Evolutionary conservation across 2,888 invertebrate species (phyloP), one percentile per base, ranked within the genome.

Genomic region (Cremastinae sp.): DNA sequence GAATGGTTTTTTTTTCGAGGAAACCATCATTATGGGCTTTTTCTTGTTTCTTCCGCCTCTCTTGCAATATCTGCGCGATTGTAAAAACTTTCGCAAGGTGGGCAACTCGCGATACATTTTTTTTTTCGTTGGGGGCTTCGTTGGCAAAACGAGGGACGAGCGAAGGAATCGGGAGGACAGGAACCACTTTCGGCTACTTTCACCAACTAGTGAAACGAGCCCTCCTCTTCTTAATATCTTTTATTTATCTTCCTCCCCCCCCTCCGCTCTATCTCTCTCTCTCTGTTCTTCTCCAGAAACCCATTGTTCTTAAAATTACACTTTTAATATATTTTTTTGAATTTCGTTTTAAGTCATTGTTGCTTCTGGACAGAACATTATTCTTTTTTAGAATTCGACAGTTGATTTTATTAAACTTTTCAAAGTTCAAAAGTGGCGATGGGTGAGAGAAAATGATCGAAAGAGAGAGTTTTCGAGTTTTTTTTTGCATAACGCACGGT

Each of bases 131-230:
- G 56, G 66, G n/a, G 54, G 22, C 16, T 49, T 8, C 36, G 41
- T 12, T 59, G 38, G 16, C 14, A 36, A 36, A 9, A 4, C 22
- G 22, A 12, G 20, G n/a, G 47, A 28, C 2, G 38, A 14, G 14
- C 14, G 62, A 74, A 78, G 68, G 68, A 80, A 47, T 41, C 12
- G 1, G 20, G 80, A 80, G 79, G 80, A 79, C 82, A 79, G 84
- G 84, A 86, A 84, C 83, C 82, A 85, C 87, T 87, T 87, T 87
- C 86, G 87, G 86, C 81, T 66, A 82, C 84, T 84, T 83, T 83
- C 84, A 82, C 83, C 82, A 78, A 69, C 80, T 78, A 80, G 83
- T 82, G 82, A 83, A 84, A 83, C 78, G 80, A 77, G 74, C 80
- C 81, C 76, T 79, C 73, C 64, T 69, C 72, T 66, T 38, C 22